Evolutionary conservation across 2,888 invertebrate genomes (phyloP), one percentile per base, ranked within the genome.

Genomic region (Erannis defoliaria): DNA sequence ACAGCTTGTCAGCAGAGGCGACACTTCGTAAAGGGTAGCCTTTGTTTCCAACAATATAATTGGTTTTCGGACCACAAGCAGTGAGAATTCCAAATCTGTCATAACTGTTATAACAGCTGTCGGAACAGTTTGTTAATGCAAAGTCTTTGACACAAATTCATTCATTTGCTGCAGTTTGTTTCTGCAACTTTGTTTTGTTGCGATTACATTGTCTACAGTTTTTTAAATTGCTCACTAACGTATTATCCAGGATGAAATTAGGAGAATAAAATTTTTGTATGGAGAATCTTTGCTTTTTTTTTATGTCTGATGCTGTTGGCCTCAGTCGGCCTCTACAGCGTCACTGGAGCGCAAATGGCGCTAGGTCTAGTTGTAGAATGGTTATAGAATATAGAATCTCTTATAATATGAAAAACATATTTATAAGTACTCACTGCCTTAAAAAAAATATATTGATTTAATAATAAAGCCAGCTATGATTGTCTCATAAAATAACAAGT

Each of bases 11-110:
- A 64, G 55, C 51, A 55, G 51, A 33, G 37, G 50, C 31, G 57
- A 53, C 55, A 53, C 26, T 51, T 55, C 18, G 51, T 43, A 48
- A 53, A 49, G 37, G 71, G 63, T 64, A 16, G 10, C 67, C 65
- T 71, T 59, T 75, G 78, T 81, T 82, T 66, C 67, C 70, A 78
- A 82, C 78, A 80, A 78, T 82, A 48, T 62, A 82, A 84, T 84
- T 84, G 78, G 81, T 80, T 82, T 80, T 77, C 72, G 71, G 77
- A 82, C 76, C 77, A 35, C 55, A 29, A 43, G 65, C 74, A 72
- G 65, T 65, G 67, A 56, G 70, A 76, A 74, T 76, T 76, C 76
- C 74, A 68, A 77, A 73, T 70, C 45, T 31, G 48, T 38, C 18
- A 26, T 26, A 42, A 57, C 62, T 29, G 57, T 55, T 64, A 64